A percentile compares a stretch with the other conserved stretches of the same genome.
Conservation (phyloP, 1,140 invertebrate genomes). For the Chelonus insularis region DNA sequence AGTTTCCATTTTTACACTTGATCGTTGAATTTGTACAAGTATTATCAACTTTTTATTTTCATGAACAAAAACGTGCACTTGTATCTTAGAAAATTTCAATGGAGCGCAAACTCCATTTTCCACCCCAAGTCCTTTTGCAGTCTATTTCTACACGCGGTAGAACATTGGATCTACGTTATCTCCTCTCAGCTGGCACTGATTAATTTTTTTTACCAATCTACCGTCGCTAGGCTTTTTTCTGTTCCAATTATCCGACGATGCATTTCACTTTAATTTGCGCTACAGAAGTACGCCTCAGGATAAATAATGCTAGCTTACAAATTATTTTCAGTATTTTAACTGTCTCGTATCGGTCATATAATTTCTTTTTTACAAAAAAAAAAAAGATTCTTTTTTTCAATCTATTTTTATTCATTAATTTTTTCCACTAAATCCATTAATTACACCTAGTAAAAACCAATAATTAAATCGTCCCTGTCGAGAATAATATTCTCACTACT, state of each 20-base stretch:
- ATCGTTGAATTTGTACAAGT: not conserved
- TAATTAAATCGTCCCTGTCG: no score
- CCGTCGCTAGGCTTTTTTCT: not conserved
- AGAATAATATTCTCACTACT: no score
- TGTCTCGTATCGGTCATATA: no score
- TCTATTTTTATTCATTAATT: no score
- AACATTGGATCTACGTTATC: not conserved
- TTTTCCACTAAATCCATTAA: no score
- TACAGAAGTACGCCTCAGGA: not conserved
- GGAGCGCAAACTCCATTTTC: not conserved
- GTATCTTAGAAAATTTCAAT: conserved; percentile 5
- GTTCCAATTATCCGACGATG: conserved; percentile 6
- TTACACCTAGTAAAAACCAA: no score
- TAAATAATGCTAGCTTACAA: no score
- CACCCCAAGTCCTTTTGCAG: not conserved
- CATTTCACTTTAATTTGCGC: conserved; percentile 13
- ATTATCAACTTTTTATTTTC: not conserved
- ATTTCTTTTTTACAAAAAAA: no score
- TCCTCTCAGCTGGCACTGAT: conserved; percentile 10
- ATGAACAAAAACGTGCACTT: not conserved
- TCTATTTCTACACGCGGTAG: conserved; percentile 7
- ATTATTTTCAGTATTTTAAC: no score
- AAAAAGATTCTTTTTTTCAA: no score
- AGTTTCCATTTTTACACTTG: no score
- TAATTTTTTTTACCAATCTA: conserved; percentile 2